Percentiles rank a stretch among this genome's conserved stretches.
These are phyloP conservation scores for Deroplatys truncata DNA, from an alignment of 2,888 invertebrate species.

Conservation along the genomic window DNA sequence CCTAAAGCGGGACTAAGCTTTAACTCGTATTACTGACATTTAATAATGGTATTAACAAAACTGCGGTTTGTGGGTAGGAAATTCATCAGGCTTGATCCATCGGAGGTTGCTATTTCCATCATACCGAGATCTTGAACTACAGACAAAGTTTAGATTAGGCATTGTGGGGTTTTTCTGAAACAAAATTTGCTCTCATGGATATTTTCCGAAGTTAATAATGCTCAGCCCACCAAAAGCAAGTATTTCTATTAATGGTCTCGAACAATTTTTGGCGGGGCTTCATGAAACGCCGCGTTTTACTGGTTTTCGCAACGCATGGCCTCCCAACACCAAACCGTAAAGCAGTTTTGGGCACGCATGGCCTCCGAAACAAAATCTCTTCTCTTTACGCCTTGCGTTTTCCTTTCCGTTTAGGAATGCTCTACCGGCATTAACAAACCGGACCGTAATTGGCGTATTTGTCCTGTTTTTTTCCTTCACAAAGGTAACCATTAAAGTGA, in stretches of 20 bases:
- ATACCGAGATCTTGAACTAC: too few relatives aligned
- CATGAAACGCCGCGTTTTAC: neutral
- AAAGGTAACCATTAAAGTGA: neutral
- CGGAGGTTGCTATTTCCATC: too few relatives aligned
- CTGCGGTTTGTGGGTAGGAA: too few relatives aligned
- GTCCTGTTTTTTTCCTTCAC: neutral
- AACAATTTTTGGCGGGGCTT: neutral
- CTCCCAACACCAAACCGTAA: neutral
- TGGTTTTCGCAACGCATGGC: neutral
- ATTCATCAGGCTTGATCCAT: too few relatives aligned
- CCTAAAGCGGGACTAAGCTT: too few relatives aligned
- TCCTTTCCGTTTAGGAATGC: neutral
- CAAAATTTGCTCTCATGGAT: neutral
- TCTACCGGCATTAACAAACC: neutral
- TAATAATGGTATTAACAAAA: too few relatives aligned
- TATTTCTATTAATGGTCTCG: neutral
- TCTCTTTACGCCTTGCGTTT: neutral
- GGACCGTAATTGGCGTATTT: neutral
- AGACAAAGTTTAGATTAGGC: too few relatives aligned
- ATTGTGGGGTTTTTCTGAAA: too few relatives aligned
- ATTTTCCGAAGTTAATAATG: neutral
- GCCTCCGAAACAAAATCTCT: neutral
- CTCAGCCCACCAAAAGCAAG: neutral
- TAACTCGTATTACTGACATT: too few relatives aligned
- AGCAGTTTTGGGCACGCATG: neutral